A percentile compares a stretch with the other conserved stretches of the same genome.
These are phyloP conservation scores for Macrosoma leucophasiata DNA, from an alignment of 2,888 invertebrate genomes.

Conservation along the genomic window DNA sequence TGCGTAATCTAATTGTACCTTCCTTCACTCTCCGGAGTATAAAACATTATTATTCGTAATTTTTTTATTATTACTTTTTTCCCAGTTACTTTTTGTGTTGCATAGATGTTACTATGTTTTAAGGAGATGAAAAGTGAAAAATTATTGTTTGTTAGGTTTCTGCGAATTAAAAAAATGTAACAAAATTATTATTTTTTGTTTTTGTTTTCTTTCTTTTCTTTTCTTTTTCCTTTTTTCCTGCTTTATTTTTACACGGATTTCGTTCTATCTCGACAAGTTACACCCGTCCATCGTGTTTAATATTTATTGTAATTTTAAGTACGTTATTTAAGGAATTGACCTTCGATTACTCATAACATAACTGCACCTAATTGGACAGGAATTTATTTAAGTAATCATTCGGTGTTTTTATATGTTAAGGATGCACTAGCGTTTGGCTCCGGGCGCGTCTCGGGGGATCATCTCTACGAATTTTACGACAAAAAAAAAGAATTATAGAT, in stretches of 20 bases:
- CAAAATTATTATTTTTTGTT: constrained; percentile 65
- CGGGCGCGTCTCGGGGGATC: constrained; percentile 35
- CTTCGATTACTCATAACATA: constrained; percentile 54
- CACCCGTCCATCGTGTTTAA: constrained; percentile 75
- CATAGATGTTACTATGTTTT: constrained; percentile 78
- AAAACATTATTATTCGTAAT: constrained; percentile 57
- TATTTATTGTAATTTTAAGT: constrained; percentile 68
- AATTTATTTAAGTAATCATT: constrained; percentile 55
- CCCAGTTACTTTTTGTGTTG: constrained; percentile 75
- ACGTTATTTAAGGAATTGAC: constrained; percentile 66
- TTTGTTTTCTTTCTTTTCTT: constrained; percentile 52
- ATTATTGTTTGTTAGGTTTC: constrained; percentile 77
- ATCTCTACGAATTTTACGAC: constrained; percentile 64
- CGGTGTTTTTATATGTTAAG: constrained; percentile 64
- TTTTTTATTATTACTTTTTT: constrained; percentile 65
- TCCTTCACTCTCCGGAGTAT: constrained; percentile 72
- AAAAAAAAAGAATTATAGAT: constrained; percentile 37
- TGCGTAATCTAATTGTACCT: constrained; percentile 72
- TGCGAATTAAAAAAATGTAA: constrained; percentile 75
- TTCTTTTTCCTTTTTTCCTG: constrained; percentile 35
- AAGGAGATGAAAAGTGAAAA: constrained; percentile 68
- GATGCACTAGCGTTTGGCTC: constrained; percentile 47
- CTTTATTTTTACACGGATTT: constrained; percentile 34
- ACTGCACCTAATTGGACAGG: constrained; percentile 62
- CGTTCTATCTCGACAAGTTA: constrained; percentile 63